Base-by-base conservation (phyloP, 2,797 vertebrate genomes). In the Tiaroga cobitis region DNA sequence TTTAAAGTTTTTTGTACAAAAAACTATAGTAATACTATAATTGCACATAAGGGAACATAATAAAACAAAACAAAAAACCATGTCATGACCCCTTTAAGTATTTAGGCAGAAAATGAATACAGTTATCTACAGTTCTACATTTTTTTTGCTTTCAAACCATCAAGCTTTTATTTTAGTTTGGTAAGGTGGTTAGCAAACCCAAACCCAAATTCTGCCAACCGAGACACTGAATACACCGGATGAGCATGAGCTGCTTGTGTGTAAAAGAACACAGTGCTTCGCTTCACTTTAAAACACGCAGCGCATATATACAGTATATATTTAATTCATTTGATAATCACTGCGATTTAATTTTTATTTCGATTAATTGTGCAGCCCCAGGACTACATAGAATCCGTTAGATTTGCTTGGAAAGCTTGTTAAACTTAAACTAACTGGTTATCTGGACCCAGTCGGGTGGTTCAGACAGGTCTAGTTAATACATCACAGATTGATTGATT, bases 401-500 rank as follows among this genome's bases (percentile, higher is more conserved):
- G 32, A 77, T 10, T n/a, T 21, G 65, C 51, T 72, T 2, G 8
- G 8, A 18, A 37, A 56, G 26, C 80, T 56, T 32, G 34, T 70
- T 70, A 81, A 68, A 81, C 49, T 70, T 81, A 81, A 81, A 68
- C 29, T 51, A 46, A 41, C 61, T 59, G 75, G 29, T 70, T 70
- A 65, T 69, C 67, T 63, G 37, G 54, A 39, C 13, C n/a, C 15
- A 9, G 7, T 61, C 26, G 3, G 51, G 32, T 56, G 85, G 37
- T 72, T 70, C 46, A 65, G 46, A 76, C 26, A 76, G 46, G 79
- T 54, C 65, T 75, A 37, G 79, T 86, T 72, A 82, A 75, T 68
- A 46, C 37, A 49, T 75, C 24, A 76, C 59, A 18, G 21, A 51
- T 29, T 72, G 51, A 81, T 10, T 51, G 69, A 73, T 46, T 72